Evolutionary conservation across 2,797 vertebrate genomes (phyloP), one percentile per base, ranked within the genome.

Genomic region (Enteromius fasciolatus): DNA sequence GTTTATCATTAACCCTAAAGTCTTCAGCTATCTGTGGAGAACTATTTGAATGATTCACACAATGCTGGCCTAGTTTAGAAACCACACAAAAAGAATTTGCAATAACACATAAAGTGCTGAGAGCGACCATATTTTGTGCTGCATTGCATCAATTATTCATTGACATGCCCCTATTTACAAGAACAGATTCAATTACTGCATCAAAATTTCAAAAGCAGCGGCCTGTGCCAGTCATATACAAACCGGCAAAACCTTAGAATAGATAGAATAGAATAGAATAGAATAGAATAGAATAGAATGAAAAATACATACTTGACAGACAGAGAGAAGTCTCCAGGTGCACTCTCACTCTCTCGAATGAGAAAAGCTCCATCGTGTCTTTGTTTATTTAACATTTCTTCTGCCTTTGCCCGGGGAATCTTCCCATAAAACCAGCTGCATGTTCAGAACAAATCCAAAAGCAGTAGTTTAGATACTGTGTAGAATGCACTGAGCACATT

Each of bases 371-470:
- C 96, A 8, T 96, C 96, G 0, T 96, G 95, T 90, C 95, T 94
- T 91, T 96, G 96, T 92, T 96, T 96, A 87, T 95, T 95, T 74
- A 96, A 90, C 93, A 96, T 95, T 89, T 96, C 96, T 89, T 96
- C 96, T 88, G 96, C 96, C 89, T 95, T 96, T 0, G 95, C 95
- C 91, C 96, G 92, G 73, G 96, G 95, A 88, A 96, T 96, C 93
- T 96, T 96, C 82, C 96, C 96, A 89, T 96, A 96, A 91, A 96
- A 96, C 96, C 96, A 96, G 87, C 96, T 96, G 90, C 5, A 15
- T 44, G 18, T 68, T 28, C 2, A 77, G 57, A 74, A 66, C 59
- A 81, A 78, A 76, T 33, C 17, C 6, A 14, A 72, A 39, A 28
- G 41, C 44, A 74, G 57, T 46, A 46, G 31, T 76, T 76, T 31